phyloP scores from a whole-genome alignment of 2,113 vertebrate species.

The Carollia perspicillata region DNA sequence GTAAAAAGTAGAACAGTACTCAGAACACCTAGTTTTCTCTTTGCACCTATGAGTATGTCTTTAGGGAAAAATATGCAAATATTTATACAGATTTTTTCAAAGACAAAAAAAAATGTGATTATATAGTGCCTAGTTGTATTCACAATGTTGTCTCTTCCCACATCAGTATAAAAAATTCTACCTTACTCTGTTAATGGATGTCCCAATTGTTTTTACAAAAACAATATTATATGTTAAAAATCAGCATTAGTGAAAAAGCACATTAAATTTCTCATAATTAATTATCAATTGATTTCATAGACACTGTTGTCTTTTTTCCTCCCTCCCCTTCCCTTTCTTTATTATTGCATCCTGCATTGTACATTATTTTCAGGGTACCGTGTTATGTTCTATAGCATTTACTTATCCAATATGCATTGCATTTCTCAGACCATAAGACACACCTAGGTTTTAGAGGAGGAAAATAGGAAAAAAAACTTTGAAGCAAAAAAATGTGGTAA shows the following conservation, averaged over 20 bases:
- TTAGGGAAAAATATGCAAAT: not conserved
- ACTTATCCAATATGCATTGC: not conserved
- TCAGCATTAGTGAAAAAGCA: not conserved
- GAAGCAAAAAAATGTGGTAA: no score
- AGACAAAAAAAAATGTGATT: not conserved
- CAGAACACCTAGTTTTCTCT: not conserved
- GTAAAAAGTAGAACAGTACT: not conserved
- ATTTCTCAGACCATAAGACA: no score
- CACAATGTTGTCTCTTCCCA: not conserved
- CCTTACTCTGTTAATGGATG: not conserved
- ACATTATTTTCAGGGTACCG: not conserved
- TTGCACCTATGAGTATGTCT: not conserved
- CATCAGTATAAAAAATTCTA: not conserved
- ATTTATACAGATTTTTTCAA: not conserved
- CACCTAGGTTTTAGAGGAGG: no score
- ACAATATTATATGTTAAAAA: not conserved
- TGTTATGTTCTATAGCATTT: not conserved
- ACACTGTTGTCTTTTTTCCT: not conserved
- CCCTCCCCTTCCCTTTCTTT: not conserved
- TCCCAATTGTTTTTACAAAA: not conserved
- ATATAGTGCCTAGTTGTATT: not conserved
- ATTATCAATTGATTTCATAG: not conserved
- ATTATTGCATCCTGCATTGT: not conserved
- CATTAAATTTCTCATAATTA: not conserved
- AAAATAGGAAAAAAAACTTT: no score